These are phyloP conservation scores for Anthonomus grandis DNA, from an alignment of 1,140 invertebrate genomes.

Conservation along the genomic window DNA sequence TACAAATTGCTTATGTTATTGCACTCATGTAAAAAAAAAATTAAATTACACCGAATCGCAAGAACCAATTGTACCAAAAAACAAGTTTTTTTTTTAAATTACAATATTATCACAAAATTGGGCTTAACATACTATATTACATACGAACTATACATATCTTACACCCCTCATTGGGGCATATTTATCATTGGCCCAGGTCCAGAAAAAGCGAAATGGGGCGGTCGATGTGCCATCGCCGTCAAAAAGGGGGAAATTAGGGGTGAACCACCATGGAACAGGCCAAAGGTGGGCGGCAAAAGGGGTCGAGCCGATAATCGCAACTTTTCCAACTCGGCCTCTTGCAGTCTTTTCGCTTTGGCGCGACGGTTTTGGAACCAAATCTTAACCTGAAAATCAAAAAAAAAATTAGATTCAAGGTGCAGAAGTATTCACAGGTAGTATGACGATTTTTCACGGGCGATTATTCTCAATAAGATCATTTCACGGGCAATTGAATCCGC, in stretches of 20 bases:
- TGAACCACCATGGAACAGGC: conserved; percentile 39
- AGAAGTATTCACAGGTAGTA: too few species aligned
- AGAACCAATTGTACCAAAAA: conserved; percentile 1
- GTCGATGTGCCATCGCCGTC: conserved; percentile 46
- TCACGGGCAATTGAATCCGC: too few species aligned
- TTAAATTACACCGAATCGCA: background rate
- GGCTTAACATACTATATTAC: background rate
- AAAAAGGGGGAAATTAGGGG: conserved; percentile 44
- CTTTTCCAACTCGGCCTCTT: conserved; percentile 92
- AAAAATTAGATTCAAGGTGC: too few species aligned
- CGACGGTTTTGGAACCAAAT: conserved; percentile 98
- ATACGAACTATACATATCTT: background rate
- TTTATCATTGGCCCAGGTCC: conserved; percentile 32
- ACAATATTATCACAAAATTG: background rate
- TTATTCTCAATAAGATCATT: too few species aligned
- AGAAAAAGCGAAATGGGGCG: conserved; percentile 41
- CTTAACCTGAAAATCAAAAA: conserved; percentile 71
- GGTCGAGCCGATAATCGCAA: conserved; percentile 50
- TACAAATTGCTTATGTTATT: conserved; percentile 6
- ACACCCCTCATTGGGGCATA: conserved; percentile 41
- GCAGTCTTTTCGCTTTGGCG: conserved; percentile 90
- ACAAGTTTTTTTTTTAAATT: background rate
- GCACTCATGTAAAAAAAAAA: background rate
- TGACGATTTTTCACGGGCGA: too few species aligned
- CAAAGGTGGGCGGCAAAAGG: conserved; percentile 43